phyloP scores from a whole-genome alignment of 2,888 invertebrate genomes.

The Ernsta delagoae region DNA sequence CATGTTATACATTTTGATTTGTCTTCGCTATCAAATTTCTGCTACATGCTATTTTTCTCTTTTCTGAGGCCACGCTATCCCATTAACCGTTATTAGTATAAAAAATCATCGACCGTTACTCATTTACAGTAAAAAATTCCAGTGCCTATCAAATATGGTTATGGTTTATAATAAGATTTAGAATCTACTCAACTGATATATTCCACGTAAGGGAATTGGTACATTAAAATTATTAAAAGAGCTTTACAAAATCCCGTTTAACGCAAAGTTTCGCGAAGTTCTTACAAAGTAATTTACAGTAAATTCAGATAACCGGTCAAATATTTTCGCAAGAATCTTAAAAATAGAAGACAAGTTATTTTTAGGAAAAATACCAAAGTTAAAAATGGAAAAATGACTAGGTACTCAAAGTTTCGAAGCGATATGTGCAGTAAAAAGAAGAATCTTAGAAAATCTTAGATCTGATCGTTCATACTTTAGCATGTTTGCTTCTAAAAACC shows the following conservation, averaged over 20 bases:
- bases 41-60: too few relatives aligned
- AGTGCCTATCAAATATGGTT: too few relatives aligned
- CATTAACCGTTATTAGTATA: too few relatives aligned
- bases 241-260: conserved; percentile 10
- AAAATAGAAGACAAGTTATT: conserved; percentile 2
- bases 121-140: too few relatives aligned
- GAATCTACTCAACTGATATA: background rate
- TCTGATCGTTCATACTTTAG: background rate
- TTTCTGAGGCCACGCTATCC: too few relatives aligned
- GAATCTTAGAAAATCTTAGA: too few relatives aligned
- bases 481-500: conserved; percentile 24
- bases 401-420: conserved; percentile 42
- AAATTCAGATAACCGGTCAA: conserved; percentile 16
- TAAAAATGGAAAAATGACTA: background rate
- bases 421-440: conserved; percentile 58
- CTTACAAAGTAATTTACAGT: conserved; percentile 26
- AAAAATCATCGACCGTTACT: too few relatives aligned
- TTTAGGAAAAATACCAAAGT: background rate
- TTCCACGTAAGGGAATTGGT: background rate
- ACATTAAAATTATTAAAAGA: conserved; percentile 16
- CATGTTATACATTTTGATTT: too few relatives aligned
- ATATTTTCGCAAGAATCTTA: conserved; percentile 4
- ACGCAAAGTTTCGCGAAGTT: conserved; percentile 17
- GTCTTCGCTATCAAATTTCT: too few relatives aligned
- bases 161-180: too few relatives aligned